These are phyloP conservation scores for Leuciscus idus DNA, from an alignment of 2,113 vertebrate species.

Conservation along the genomic window DNA sequence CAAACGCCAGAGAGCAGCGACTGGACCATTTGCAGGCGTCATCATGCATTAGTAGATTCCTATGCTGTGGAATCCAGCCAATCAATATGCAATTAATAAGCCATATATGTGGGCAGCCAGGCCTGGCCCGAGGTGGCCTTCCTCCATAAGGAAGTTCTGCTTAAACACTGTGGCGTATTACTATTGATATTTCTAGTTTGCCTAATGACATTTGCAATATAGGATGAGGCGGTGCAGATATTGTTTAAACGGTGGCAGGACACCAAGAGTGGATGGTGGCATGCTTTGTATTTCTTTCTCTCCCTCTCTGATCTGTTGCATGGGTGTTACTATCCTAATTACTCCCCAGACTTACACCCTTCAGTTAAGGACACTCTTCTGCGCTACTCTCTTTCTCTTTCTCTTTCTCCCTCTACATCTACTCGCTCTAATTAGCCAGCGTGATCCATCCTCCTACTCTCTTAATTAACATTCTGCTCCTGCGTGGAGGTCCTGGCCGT, in stretches of 20 bases:
- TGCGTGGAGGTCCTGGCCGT: constrained; percentile 32
- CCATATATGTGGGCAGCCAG: constrained; percentile 26
- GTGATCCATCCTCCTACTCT: constrained; percentile 46
- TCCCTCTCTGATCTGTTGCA: constrained; percentile 67
- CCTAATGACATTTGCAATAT: constrained; percentile 37
- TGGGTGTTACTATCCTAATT: constrained; percentile 77
- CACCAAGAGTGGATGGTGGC: background rate
- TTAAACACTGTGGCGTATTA: constrained; percentile 39
- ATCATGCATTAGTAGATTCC: constrained; percentile 28
- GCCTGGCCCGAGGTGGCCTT: constrained; percentile 21
- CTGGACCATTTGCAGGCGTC: constrained; percentile 4
- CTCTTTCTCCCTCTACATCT: constrained; percentile 30
- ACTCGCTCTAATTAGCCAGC: constrained; percentile 50
- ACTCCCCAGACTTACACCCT: constrained; percentile 69
- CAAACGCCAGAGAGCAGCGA: constrained; percentile 14
- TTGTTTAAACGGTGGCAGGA: background rate
- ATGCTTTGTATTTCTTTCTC: constrained; percentile 16
- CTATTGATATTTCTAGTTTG: constrained; percentile 44
- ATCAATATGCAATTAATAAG: constrained; percentile 58
- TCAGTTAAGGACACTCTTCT: constrained; percentile 53
- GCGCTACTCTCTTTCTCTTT: background rate
- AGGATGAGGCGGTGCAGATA: constrained; percentile 8
- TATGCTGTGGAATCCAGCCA: constrained; percentile 20
- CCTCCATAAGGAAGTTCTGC: background rate
- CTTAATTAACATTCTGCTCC: constrained; percentile 57